phyloP scores from a whole-genome alignment of 2,888 invertebrate genomes.

The Arrhopalites spinosus region DNA sequence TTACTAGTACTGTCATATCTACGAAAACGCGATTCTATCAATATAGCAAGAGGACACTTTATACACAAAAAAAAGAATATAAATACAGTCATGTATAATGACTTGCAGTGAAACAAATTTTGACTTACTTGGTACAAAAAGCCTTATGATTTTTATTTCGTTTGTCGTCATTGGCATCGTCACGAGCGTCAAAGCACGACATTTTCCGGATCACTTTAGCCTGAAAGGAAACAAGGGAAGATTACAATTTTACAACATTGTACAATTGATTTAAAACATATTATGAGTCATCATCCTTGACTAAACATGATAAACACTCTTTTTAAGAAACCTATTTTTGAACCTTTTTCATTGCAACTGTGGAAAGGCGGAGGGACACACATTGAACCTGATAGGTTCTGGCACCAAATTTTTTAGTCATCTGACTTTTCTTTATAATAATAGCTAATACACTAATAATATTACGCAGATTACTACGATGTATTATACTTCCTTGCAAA shows the following conservation, averaged over 20 bases:
- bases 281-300: slow-evolving; percentile 4
- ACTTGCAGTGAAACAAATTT: background rate
- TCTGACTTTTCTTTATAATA: slow-evolving; percentile 14
- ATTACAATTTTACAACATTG: background rate
- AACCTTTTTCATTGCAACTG: background rate
- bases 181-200: slow-evolving; percentile 56
- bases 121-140: slow-evolving; percentile 56
- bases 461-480: background rate
- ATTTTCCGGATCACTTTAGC: slow-evolving; percentile 48
- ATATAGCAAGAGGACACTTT: background rate
- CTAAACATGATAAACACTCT: no score
- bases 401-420: slow-evolving; percentile 15
- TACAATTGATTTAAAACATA: background rate
- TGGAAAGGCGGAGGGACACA: slow-evolving; percentile 16
- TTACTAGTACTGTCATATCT: no score
- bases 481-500: background rate
- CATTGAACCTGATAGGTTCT: slow-evolving; percentile 13
- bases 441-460: background rate
- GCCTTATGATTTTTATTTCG: slow-evolving; percentile 53
- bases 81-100: no score
- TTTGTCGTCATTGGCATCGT: slow-evolving; percentile 52
- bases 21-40: no score
- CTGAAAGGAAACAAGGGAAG: slow-evolving; percentile 22
- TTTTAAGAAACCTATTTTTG: slow-evolving; percentile 5
- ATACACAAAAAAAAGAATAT: background rate